Base-by-base conservation (phyloP, 2,888 invertebrate genomes). In the Nemotelus pantherinus region DNA sequence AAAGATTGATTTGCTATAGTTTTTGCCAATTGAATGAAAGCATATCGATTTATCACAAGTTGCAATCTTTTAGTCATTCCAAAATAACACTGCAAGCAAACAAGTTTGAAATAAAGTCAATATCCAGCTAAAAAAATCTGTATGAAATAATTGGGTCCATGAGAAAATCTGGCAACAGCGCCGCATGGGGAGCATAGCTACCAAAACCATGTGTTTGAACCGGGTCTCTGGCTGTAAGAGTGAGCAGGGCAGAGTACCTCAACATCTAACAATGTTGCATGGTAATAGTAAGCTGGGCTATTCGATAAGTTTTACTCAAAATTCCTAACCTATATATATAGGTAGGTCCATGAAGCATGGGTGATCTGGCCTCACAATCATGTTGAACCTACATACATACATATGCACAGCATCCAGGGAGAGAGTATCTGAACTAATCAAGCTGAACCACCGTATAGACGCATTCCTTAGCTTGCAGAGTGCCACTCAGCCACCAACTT, bases 241-340 rank as follows among this genome's bases (percentile, higher is more conserved):
- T 76, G 55, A 41, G 55, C 44, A 76, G 65, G 55, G 48, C 65
- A 65, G 25, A 53, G 5, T 10, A 48, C 39, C 53, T 47, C 57
- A 55, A 77, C 72, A 60, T 48, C 44, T 47, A 60, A 57, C 65
- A 63, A 77, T 64, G 77, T 79, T 71, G 72, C 77, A 79, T 79
- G 79, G 77, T 77, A 79, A 79, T 79, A 71, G 77, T 72, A 53
- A 67, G 75, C 65, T 72, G 77, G 70, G 68, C 74, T 74, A 74
- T 72, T 68, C 77, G 67, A 25, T 50, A 77, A 65, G 57, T 55
- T 55, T 70, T 55, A 55, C 53, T 10, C 70, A 60, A 60, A 60
- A 74, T 74, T 74, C 74, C 74, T 74, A 60, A 74, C 74, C 74
- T 74, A 60, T 60, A 74, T 74, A 63, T 47, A 57, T 55, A 25